Base-by-base conservation (phyloP, 2,113 vertebrate genomes). In the Leiothrix lutea region DNA sequence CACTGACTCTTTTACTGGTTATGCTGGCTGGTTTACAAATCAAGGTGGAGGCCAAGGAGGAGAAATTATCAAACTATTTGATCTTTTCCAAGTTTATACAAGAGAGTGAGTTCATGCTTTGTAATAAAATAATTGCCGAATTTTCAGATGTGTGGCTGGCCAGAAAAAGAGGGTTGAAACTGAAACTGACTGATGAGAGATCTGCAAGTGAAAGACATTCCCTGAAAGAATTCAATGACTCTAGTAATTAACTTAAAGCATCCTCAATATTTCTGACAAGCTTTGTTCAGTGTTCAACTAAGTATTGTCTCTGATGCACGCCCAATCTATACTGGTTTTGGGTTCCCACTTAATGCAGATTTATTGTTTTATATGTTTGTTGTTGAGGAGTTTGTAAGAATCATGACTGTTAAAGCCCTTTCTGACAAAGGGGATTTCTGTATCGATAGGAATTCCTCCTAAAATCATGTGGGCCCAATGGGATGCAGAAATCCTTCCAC, bases 401-500 rank as follows among this genome's bases (percentile, higher is more conserved):
- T 6, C 2, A 3, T 54, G 42, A 42, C 47, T 53, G 11, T 22
- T 70, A 42, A 84, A 71, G 20, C 5, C 12, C 16, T 56, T 0
- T 0, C 33, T 72, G 62, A 40, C 14, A 42, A 36, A 38, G 6
- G 14, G 58, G 22, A 31, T 60, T 85, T 94, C 26, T 71, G 0
- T 60, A 7, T 25, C 35, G 33, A 48, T 21, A n/a, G 23, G 28
- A 19, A 67, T 81, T 84, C 26, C 33, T 71, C 18, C 33, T 81
- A 24, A 51, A 79, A 64, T 79, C 14, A 25, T 0, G 26, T 60
- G 45, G 17, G 48, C 44, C 4, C 0, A 3, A 5, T 2, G 2
- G 9, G 23, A 50, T 72, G 21, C 45, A 90, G 29, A 33, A 71
- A 70, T 90, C 31, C 18, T 57, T 72, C 20, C 38, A 88, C 7